These are phyloP conservation scores for Poeciliopsis presidionis DNA, from an alignment of 2,797 vertebrate genomes.

Conservation along the genomic window DNA sequence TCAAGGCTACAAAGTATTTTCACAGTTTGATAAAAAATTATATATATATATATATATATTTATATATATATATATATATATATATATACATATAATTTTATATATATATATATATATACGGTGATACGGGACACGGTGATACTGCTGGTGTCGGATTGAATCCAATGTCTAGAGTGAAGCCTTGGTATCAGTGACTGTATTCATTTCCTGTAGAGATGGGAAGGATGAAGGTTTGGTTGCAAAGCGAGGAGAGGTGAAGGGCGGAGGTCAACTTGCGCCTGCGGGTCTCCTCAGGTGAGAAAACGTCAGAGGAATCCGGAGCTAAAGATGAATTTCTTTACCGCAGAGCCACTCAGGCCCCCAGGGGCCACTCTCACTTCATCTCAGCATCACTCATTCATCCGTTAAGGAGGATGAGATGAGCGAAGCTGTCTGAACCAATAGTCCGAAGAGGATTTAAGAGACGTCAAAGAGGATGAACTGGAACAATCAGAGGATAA, in stretches of 20 bases:
- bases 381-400: constrained; percentile 68
- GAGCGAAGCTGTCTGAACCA: constrained; percentile 60
- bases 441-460: constrained; percentile 43
- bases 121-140: constrained; percentile 19
- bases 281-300: constrained; percentile 57
- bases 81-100: too few species aligned
- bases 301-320: constrained; percentile 40
- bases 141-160: constrained; percentile 24
- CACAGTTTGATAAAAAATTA: too few species aligned
- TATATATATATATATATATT: too few species aligned
- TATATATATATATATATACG: too few species aligned
- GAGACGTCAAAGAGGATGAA: constrained; percentile 43
- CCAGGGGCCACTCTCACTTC: constrained; percentile 58
- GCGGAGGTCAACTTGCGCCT: constrained; percentile 34
- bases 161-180: constrained; percentile 7
- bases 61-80: too few species aligned
- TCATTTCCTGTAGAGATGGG: not conserved
- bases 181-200: constrained; percentile 32
- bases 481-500: not conserved
- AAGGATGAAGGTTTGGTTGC: not conserved
- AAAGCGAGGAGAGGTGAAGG: not conserved
- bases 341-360: constrained; percentile 37
- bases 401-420: constrained; percentile 54
- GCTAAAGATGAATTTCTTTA: constrained; percentile 33
- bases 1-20: too few species aligned